A percentile compares a stretch with the other conserved stretches of the same genome.
phyloP scores from a whole-genome alignment of 2,797 vertebrate species.

The Phoebastria nigripes region DNA sequence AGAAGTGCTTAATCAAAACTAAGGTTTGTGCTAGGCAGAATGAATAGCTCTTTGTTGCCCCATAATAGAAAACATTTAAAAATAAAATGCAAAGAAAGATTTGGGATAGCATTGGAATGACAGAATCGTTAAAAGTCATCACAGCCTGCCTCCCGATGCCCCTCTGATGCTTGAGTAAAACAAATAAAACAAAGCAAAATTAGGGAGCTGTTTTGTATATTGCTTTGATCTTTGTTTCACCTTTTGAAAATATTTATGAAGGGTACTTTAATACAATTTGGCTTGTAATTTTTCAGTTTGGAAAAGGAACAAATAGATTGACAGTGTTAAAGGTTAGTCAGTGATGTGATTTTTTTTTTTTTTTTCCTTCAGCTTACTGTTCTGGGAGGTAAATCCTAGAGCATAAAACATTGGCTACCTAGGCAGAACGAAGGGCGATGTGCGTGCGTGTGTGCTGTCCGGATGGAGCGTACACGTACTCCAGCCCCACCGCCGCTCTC shows the following conservation, averaged over 20 bases:
- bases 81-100: conserved; percentile 12
- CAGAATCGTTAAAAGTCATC: conserved; percentile 13
- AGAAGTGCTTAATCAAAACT: conserved; percentile 56
- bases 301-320: background rate
- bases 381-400: background rate
- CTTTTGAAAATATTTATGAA: conserved; percentile 1
- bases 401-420: background rate
- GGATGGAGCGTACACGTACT: accelerated
- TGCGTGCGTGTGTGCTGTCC: background rate
- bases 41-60: conserved; percentile 49
- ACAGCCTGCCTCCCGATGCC: background rate
- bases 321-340: background rate
- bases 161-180: background rate
- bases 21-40: conserved; percentile 27
- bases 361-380: background rate
- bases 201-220: background rate
- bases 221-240: conserved; percentile 31
- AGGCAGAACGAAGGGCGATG: background rate
- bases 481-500: background rate
- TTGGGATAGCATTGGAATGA: background rate
- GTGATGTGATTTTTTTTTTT: background rate
- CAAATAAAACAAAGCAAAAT: conserved; percentile 3
- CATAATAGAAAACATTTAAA: conserved; percentile 24
- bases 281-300: background rate
- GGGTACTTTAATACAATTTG: background rate